Evolutionary conservation across 2,113 vertebrate species (phyloP).

Genomic region (Speoplatyrhinus poulsoni): DNA sequence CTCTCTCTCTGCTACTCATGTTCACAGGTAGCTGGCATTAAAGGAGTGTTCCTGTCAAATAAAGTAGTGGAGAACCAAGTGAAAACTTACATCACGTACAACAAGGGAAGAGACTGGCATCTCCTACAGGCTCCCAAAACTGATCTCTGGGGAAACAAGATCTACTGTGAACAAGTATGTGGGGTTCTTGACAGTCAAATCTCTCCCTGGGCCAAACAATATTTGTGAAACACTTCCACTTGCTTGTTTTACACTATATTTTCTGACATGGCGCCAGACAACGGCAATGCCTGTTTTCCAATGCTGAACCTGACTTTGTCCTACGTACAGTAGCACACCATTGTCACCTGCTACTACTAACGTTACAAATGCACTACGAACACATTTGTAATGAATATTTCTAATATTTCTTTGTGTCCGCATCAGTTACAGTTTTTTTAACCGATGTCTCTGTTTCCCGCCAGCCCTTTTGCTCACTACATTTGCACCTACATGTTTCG

Average conservation of each 20-base stretch:
- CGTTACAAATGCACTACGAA: no score
- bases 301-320: no score
- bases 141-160: constrained; percentile 85
- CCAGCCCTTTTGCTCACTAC: constrained; percentile 90
- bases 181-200: constrained; percentile 36
- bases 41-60: constrained; percentile 98
- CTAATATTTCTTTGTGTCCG: background rate
- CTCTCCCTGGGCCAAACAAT: background rate
- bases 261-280: no score
- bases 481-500: constrained; percentile 91
- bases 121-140: constrained; percentile 86
- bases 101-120: constrained; percentile 94
- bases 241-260: no score
- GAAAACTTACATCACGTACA: constrained; percentile 97
- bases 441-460: constrained; percentile 19
- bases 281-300: no score
- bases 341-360: no score
- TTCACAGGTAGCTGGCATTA: constrained; percentile 97
- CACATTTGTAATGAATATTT: background rate
- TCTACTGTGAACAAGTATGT: constrained; percentile 89
- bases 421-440: background rate
- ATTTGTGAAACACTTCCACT: no score
- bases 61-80: constrained; percentile 95
- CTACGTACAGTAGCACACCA: no score
- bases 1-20: constrained; percentile 77